These are phyloP conservation scores for Etheostoma cragini DNA, from an alignment of 2,113 vertebrate genomes.

Conservation along the genomic window DNA sequence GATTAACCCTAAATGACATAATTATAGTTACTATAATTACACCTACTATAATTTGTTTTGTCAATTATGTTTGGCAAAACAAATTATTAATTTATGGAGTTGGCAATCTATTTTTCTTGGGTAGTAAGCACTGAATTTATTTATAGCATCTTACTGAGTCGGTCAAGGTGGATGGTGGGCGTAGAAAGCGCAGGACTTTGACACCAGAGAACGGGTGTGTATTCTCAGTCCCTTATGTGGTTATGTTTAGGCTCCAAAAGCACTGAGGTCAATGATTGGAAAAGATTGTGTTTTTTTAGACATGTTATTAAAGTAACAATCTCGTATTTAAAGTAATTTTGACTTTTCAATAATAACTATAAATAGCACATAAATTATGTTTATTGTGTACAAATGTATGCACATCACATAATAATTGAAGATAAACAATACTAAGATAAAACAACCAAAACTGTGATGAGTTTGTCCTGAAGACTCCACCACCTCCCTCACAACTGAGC, in stretches of 20 bases:
- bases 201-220: background rate
- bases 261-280: no score
- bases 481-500: background rate
- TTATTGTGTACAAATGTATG: background rate
- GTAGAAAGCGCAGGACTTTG: background rate
- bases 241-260: no score
- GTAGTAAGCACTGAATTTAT: background rate
- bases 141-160: background rate
- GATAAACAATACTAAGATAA: slow-evolving; percentile 1
- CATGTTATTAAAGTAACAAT: no score
- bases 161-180: background rate
- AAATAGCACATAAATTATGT: background rate
- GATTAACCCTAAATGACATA: no score
- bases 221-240: no score
- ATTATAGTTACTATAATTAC: no score
- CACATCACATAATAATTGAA: background rate
- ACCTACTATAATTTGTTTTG: no score
- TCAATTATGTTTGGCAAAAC: no score
- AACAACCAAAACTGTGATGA: slow-evolving; percentile 3
- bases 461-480: slow-evolving; percentile 12
- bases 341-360: background rate
- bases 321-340: no score
- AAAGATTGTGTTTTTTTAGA: no score
- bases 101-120: background rate
- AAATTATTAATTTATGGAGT: background rate